Evolutionary conservation across 2,797 vertebrate genomes (phyloP), one percentile per base, ranked within the genome.

Genomic region (Anas acuta): DNA sequence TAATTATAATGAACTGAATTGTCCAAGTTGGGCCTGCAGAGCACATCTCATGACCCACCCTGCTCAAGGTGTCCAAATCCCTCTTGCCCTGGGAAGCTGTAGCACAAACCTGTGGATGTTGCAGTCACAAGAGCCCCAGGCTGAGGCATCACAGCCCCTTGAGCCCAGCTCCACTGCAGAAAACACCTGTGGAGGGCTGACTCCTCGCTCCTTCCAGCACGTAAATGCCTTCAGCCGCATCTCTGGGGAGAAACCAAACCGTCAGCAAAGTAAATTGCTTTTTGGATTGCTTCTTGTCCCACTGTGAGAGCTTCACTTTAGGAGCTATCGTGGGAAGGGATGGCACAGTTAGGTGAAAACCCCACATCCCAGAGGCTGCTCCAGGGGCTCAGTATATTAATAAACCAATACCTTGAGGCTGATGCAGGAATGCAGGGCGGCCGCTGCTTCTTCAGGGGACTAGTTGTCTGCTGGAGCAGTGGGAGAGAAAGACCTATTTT

Each of bases 201-300:
- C 26, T 89, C 60, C 51, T 88, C 0, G 0, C 23, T 91, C 43
- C 57, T 93, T 91, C 74, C 66, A 30, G 30, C 9, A 76, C 73
- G 58, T 61, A 45, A 75, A 62, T 73, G 78, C 83, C 92, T 92
- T 84, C 3, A 0, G n/a, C 64, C 7, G 10, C 47, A 81, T 41
- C 92, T 93, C 82, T 90, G 65, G 88, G 77, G 71, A 74, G 45
- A 94, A 45, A 54, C 33, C 56, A 91, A 93, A 87, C 82, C 74
- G 65, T 88, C 72, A 33, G 96, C 60, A 65, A 82, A 94, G 91
- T 30, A 94, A 97, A 95, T 95, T 96, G 88, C 64, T 93, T 95
- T 96, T 95, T 87, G 86, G 88, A 93, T 93, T 97, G 94, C 57
- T 91, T 96, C 95, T 93, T 92, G 86, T 87, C 91, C 93, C 39